Evolutionary conservation across 2,888 invertebrate species (phyloP).

Genomic region (Leucozona laternaria): DNA sequence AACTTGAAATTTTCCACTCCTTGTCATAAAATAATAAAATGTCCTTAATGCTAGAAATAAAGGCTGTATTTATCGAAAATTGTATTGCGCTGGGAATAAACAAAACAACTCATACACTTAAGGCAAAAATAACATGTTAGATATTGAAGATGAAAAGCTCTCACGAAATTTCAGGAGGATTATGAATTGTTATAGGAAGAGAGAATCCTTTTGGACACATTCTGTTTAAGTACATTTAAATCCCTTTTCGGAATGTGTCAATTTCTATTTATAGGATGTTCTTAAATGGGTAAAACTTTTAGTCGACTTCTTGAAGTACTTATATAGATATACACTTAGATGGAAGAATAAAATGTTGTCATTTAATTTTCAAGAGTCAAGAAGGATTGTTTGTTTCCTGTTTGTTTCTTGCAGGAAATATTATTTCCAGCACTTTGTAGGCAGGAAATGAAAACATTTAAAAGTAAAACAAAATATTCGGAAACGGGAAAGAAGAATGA

Average conservation of each 20-base stretch:
- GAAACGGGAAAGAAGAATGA: neutral
- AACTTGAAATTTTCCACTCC: constrained; percentile 13
- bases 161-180: constrained; percentile 26
- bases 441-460: constrained; percentile 5
- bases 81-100: neutral
- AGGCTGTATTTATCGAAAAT: neutral
- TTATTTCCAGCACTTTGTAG: neutral
- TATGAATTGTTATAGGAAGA: constrained; percentile 50
- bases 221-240: constrained; percentile 27
- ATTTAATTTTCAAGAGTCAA: constrained; percentile 9
- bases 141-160: constrained; percentile 28
- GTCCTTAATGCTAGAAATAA: constrained; percentile 3
- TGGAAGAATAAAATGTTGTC: constrained; percentile 2
- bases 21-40: constrained; percentile 38
- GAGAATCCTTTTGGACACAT: constrained; percentile 45
- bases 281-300: constrained; percentile 15
- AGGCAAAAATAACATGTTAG: constrained; percentile 1
- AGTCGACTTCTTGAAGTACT: neutral
- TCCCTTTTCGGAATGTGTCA: constrained; percentile 2
- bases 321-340: neutral
- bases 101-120: constrained; percentile 16
- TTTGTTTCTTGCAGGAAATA: constrained; percentile 6
- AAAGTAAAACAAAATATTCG: neutral
- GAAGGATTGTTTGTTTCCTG: constrained; percentile 5
- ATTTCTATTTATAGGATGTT: constrained; percentile 7